These are phyloP conservation scores for Acheta domesticus DNA, from an alignment of 2,888 invertebrate genomes.

Conservation along the genomic window DNA sequence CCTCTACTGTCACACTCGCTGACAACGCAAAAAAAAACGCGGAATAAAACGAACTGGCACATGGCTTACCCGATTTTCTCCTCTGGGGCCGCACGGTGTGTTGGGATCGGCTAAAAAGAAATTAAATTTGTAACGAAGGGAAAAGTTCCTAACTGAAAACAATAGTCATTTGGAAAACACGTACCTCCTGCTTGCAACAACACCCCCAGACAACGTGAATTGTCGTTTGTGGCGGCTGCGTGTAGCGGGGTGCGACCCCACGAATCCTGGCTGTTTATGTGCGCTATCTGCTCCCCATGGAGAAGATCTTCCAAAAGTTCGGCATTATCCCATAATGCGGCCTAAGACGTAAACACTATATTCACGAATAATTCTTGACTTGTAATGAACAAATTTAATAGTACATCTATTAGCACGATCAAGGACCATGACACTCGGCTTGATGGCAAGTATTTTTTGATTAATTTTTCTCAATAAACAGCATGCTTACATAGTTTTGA, in stretches of 20 bases:
- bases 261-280: slow-evolving; percentile 68
- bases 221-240: slow-evolving; percentile 76
- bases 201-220: slow-evolving; percentile 69
- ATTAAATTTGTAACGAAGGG: slow-evolving; percentile 25
- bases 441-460: too few relatives aligned
- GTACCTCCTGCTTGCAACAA: slow-evolving; percentile 63
- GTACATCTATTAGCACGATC: neutral
- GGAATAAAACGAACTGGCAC: neutral
- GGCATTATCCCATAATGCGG: slow-evolving; percentile 84
- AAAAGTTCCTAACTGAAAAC: neutral
- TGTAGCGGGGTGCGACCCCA: slow-evolving; percentile 75
- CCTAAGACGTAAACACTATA: slow-evolving; percentile 50
- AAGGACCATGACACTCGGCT: neutral
- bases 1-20: neutral
- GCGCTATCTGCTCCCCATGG: slow-evolving; percentile 60
- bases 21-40: neutral
- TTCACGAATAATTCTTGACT: neutral
- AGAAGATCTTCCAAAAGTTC: slow-evolving; percentile 79
- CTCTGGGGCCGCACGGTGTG: slow-evolving; percentile 62
- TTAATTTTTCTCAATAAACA: too few relatives aligned
- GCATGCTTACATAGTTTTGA: neutral
- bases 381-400: slow-evolving; percentile 18
- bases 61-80: slow-evolving; percentile 60
- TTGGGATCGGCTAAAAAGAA: slow-evolving; percentile 59
- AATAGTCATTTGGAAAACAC: neutral